Base-by-base conservation (phyloP, 1,140 invertebrate species). In the Lucilia sericata region DNA sequence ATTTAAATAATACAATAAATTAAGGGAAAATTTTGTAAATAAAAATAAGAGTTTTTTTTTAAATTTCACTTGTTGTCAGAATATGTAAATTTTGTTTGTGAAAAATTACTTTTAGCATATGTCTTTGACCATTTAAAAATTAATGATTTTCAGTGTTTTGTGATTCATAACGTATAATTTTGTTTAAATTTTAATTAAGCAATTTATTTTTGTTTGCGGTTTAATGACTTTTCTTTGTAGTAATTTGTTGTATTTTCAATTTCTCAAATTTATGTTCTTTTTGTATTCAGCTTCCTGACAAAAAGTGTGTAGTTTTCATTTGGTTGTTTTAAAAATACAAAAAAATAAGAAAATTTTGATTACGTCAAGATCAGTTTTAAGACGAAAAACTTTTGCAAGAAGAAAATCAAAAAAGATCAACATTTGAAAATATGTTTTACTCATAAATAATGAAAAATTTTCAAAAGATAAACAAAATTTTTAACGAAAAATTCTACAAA, bases 101-200 rank as follows among this genome's bases (percentile, higher is more conserved):
- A 60, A 60, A n/a, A 60, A 17, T 60, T 60, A 60, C 14, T n/a
- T 60, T 60, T n/a, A n/a, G 13, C 14, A 60, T 60, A n/a, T 60
- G 55, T 60, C 55, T 60, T 60, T 60, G 55, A 60, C 55, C 14
- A 14, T 60, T 60, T 2, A 60, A 60, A 7, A 60, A 42, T 42
- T 42, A 42, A 42, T 42, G 42, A 42, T 42, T 42, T 42, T 42
- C 0, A 42, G 42, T 42, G 5, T 42, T 17, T 14, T 60, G 14
- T 60, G 55, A 60, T 7, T n/a, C 14, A 60, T 60, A 60, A 17
- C n/a, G 13, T 60, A 14, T 60, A 60, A 60, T 60, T 60, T n/a
- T 60, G n/a, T 60, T 60, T 60, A n/a, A 60, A n/a, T n/a, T 17
- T 60, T 60, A 60, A 60, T 60, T 60, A 17, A n/a, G n/a, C 55